Evolutionary conservation across 2,888 invertebrate genomes (phyloP).

Genomic region (Eupithecia dodoneata): DNA sequence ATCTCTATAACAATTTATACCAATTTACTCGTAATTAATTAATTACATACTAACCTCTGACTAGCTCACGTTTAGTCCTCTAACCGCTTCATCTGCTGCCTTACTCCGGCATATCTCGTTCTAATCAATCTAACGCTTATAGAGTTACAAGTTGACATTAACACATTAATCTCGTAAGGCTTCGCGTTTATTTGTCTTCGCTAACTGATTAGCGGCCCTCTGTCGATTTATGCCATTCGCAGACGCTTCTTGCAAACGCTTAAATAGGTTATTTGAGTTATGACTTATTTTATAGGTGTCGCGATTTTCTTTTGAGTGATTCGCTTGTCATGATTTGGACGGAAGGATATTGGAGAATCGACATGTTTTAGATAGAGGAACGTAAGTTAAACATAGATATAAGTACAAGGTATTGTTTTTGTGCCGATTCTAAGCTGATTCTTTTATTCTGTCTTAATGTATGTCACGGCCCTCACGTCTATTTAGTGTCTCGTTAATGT

Average conservation of each 20-base stretch:
- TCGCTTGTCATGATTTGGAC: background rate
- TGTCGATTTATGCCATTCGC: conserved; percentile 31
- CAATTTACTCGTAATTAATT: too few species aligned
- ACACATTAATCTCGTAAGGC: conserved; percentile 58
- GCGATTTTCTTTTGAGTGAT: conserved; percentile 11
- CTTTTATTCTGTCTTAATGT: background rate
- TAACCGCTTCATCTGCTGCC: conserved; percentile 28
- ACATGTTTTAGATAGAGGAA: background rate
- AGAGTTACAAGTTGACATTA: conserved; percentile 64
- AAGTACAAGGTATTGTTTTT: background rate
- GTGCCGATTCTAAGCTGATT: background rate
- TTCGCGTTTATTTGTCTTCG: conserved; percentile 53
- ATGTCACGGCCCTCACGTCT: background rate
- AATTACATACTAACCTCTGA: background rate
- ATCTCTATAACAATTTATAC: too few species aligned
- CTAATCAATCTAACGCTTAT: conserved; percentile 68
- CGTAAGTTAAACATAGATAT: background rate
- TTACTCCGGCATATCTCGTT: conserved; percentile 48
- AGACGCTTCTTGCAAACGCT: conserved; percentile 23
- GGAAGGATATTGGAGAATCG: background rate
- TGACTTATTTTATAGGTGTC: conserved; percentile 19
- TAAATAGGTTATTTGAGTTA: conserved; percentile 23
- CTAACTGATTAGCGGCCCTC: conserved; percentile 48
- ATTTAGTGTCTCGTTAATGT: background rate
- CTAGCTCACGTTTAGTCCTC: background rate